phyloP scores from a whole-genome alignment of 1,140 invertebrate species.

The Pachyrhynchus sulphureomaculatus region DNA sequence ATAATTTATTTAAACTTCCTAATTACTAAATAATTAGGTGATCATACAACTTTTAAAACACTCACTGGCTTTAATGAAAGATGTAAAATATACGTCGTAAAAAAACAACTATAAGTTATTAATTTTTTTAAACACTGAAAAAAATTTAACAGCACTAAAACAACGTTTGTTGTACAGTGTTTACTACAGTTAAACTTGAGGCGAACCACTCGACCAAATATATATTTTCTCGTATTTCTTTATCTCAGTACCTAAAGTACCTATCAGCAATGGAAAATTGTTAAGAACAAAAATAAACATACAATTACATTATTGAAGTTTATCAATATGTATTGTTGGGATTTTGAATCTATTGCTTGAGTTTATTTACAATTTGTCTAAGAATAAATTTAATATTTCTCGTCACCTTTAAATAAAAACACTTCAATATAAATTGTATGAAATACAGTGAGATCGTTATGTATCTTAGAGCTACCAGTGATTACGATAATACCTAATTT shows the following conservation, averaged over 20 bases:
- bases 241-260: background rate
- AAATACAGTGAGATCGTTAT: no score
- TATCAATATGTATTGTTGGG: slow-evolving; percentile 10
- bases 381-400: background rate
- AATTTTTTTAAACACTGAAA: background rate
- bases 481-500: no score
- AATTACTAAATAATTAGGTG: background rate
- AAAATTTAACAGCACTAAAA: no score
- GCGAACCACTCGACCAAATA: slow-evolving; percentile 23
- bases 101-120: background rate
- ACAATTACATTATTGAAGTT: background rate
- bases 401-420: no score
- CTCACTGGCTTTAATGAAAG: no score
- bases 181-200: slow-evolving; percentile 19
- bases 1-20: slow-evolving; percentile 14
- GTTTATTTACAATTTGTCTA: slow-evolving; percentile 5
- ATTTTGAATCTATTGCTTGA: background rate
- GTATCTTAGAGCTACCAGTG: no score
- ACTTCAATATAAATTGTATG: no score
- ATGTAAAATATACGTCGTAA: no score
- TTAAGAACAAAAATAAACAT: slow-evolving; percentile 6
- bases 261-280: slow-evolving; percentile 33
- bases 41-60: background rate
- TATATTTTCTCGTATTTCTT: background rate
- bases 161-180: background rate